Conservation (phyloP, 2,797 vertebrate genomes). For the Orestias chungarensis region DNA sequence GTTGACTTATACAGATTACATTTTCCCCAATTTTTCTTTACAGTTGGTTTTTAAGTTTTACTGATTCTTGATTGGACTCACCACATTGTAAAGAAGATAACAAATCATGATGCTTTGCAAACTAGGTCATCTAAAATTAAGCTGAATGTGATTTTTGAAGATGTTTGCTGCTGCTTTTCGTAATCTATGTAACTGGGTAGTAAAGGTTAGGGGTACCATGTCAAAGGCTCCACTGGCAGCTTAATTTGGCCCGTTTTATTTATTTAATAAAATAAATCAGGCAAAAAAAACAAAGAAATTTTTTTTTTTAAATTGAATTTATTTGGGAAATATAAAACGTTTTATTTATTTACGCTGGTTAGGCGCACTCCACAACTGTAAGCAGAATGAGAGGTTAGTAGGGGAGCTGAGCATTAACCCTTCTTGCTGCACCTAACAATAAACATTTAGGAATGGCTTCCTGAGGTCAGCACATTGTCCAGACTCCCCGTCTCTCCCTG, state of each 20-base stretch:
- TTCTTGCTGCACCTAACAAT: conserved; percentile 62
- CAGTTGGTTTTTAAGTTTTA: too few relatives aligned
- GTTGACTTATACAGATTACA: too few relatives aligned
- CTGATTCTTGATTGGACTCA: too few relatives aligned
- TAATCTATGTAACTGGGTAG: conserved; percentile 27
- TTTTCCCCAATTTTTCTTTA: too few relatives aligned
- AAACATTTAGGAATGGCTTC: conserved; percentile 67
- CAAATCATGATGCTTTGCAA: background rate
- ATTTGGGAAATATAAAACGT: background rate
- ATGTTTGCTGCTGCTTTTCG: conserved; percentile 37
- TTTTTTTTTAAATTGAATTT: background rate
- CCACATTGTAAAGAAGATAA: background rate
- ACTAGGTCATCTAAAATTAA: background rate
- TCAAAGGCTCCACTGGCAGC: conserved; percentile 36
- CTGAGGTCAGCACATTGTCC: conserved; percentile 75
- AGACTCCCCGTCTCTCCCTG: conserved; percentile 59
- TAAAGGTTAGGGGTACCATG: conserved; percentile 23
- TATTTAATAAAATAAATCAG: background rate
- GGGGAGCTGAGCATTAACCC: conserved; percentile 18
- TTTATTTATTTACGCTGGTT: background rate
- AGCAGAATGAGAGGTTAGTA: conserved; percentile 32
- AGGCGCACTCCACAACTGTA: background rate
- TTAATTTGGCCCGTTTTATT: background rate
- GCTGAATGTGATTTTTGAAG: background rate
- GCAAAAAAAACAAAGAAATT: background rate